phyloP scores from a whole-genome alignment of 1,140 invertebrate genomes.

The Antheraea pernyi region DNA sequence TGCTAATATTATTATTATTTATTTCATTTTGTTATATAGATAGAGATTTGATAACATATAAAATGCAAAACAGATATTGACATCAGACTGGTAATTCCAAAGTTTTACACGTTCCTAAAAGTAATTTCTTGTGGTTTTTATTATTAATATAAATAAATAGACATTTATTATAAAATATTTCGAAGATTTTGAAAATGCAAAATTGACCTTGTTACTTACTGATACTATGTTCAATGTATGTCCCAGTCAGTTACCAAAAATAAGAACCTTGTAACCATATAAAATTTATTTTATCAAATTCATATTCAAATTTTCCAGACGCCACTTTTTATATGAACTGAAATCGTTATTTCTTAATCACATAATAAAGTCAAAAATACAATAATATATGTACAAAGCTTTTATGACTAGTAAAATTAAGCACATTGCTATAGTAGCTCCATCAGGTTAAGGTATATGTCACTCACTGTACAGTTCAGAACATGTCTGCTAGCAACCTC shows the following conservation, averaged over 20 bases:
- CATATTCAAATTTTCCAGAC: background rate
- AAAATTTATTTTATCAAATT: constrained; percentile 40
- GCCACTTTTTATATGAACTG: constrained; percentile 43
- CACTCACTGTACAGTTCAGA: constrained; percentile 41
- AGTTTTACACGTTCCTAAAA: too few species aligned
- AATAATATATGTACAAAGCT: constrained; percentile 69
- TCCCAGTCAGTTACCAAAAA: constrained; percentile 18
- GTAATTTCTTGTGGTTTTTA: too few species aligned
- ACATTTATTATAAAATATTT: too few species aligned
- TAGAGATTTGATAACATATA: too few species aligned
- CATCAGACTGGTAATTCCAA: too few species aligned
- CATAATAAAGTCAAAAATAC: constrained; percentile 62
- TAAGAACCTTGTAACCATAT: constrained; percentile 43
- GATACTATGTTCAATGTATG: background rate
- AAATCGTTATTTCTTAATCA: constrained; percentile 55
- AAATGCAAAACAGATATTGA: too few species aligned
- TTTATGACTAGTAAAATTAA: constrained; percentile 74
- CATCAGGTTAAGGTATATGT: constrained; percentile 26
- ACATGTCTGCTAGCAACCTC: constrained; percentile 49
- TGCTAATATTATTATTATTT: too few species aligned
- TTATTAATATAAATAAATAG: too few species aligned
- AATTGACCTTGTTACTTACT: too few species aligned
- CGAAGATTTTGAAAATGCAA: too few species aligned
- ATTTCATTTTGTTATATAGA: too few species aligned
- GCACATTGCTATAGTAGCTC: constrained; percentile 53